Conservation (phyloP, 2,113 vertebrate genomes). For the Labeo catla region DNA sequence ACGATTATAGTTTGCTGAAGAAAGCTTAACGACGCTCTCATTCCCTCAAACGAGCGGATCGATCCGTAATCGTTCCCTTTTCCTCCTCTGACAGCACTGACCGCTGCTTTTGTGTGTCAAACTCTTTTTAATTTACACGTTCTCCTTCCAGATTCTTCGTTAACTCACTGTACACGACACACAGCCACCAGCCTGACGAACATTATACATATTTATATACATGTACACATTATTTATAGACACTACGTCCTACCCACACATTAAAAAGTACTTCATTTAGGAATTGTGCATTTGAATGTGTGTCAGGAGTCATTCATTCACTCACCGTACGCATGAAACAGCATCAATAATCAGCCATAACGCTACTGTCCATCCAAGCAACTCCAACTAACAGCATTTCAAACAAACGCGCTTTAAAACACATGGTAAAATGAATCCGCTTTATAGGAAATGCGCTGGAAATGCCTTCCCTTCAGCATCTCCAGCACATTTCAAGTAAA, state of each 20-base stretch:
- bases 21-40: background rate
- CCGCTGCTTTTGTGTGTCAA: constrained; percentile 35
- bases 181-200: constrained; percentile 42
- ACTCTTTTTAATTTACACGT: constrained; percentile 42
- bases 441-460: background rate
- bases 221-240: constrained; percentile 52
- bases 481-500: background rate
- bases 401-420: background rate
- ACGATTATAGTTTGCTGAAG: background rate
- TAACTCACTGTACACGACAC: constrained; percentile 35
- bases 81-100: constrained; percentile 57
- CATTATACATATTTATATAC: constrained; percentile 58
- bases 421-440: background rate
- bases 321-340: too few relatives aligned
- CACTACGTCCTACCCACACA: constrained; percentile 42
- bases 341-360: too few relatives aligned
- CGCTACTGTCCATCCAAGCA: background rate
- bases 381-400: background rate
- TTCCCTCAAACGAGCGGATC: too few relatives aligned
- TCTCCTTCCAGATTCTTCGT: constrained; percentile 41
- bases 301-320: constrained; percentile 14
- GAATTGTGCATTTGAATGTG: constrained; percentile 36
- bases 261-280: constrained; percentile 48
- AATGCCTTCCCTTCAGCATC: background rate
- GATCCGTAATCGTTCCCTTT: background rate